Evolutionary conservation across 2,888 invertebrate species (phyloP).

Genomic region (Kryphioiulus occultus): DNA sequence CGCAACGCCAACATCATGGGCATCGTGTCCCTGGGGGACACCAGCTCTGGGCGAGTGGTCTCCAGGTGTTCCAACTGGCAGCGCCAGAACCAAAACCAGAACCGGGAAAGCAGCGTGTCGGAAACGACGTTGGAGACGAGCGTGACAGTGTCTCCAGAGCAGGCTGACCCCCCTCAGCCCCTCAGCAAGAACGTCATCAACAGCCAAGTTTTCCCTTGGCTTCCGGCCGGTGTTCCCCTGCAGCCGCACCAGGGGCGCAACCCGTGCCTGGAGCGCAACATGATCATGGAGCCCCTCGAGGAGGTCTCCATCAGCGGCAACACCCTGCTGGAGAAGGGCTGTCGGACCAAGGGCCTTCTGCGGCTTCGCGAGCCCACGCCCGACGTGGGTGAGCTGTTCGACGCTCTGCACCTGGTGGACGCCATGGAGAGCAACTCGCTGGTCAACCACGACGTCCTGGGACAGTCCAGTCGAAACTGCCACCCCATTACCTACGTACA

Average conservation of each 20-base stretch:
- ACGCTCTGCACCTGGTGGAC: constrained; percentile 58
- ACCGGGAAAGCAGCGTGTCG: constrained; percentile 60
- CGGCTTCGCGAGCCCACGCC: neutral
- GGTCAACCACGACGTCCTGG: constrained; percentile 66
- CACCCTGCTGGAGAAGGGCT: constrained; percentile 59
- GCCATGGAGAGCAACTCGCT: constrained; percentile 59
- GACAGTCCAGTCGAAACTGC: constrained; percentile 57
- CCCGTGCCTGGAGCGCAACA: constrained; percentile 79
- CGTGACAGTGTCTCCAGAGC: constrained; percentile 68
- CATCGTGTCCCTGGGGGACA: constrained; percentile 41
- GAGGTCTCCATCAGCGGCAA: constrained; percentile 66
- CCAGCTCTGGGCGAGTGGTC: neutral
- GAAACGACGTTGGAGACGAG: constrained; percentile 71
- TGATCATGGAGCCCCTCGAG: constrained; percentile 67
- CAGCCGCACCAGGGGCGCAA: constrained; percentile 87
- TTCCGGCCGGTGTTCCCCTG: constrained; percentile 60
- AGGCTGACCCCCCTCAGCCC: neutral
- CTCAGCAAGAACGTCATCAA: constrained; percentile 64
- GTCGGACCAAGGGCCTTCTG: constrained; percentile 53
- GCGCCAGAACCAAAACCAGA: constrained; percentile 37
- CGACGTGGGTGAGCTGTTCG: constrained; percentile 58
- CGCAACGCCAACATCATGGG: constrained; percentile 54
- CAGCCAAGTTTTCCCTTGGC: constrained; percentile 63
- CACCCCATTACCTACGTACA: constrained; percentile 75
- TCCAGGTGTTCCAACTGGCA: constrained; percentile 32